Evolutionary conservation across 1,140 invertebrate species (phyloP), one percentile per base, ranked within the genome.

Genomic region (Meloidogyne floridensis): DNA sequence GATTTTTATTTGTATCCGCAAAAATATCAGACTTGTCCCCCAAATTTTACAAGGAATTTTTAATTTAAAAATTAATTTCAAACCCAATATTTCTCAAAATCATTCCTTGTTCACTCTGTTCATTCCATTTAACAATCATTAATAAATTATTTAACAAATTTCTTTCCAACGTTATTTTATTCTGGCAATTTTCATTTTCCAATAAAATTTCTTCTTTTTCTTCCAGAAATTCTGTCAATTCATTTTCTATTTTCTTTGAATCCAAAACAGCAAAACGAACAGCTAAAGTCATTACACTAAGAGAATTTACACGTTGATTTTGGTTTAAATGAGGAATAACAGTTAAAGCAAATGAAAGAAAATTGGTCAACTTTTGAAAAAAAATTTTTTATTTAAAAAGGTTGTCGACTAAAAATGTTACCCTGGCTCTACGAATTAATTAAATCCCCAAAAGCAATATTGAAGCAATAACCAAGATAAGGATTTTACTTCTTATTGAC

Each of bases 91-190:
- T 72, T 42, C 32, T 51, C 2, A 56, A 3, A 56, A 43, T 65
- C 43, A 18, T 53, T 72, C 80, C 43, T 54, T 56, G 8, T 56
- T 54, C 20, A 73, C 76, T 18, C 32, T 77, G n/a, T 69, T 56
- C 59, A 20, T 81, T 72, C 80, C 80, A 81, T 65, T 71, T 43
- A 72, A 81, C 32, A 10, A 81, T 8, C 6, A 73, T 78, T 73
- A 81, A 71, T 53, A 81, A 20, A 81, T 81, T 81, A 65, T 77
- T 77, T 43, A 81, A 72, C 18, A 81, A 72, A 65, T 56, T 42
- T 20, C 20, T 47, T 74, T 54, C 72, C 18, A 74, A 54, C n/a
- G n/a, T 20, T n/a, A 47, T 51, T 54, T 20, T 32, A 18, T 51
- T 47, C 2, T 54, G 47, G 0, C 47, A n/a, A 18, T 72, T 42